Percentiles rank a stretch among this genome's conserved stretches.
Conservation (phyloP, 2,888 invertebrate genomes). For the Lepidonotus clava region DNA sequence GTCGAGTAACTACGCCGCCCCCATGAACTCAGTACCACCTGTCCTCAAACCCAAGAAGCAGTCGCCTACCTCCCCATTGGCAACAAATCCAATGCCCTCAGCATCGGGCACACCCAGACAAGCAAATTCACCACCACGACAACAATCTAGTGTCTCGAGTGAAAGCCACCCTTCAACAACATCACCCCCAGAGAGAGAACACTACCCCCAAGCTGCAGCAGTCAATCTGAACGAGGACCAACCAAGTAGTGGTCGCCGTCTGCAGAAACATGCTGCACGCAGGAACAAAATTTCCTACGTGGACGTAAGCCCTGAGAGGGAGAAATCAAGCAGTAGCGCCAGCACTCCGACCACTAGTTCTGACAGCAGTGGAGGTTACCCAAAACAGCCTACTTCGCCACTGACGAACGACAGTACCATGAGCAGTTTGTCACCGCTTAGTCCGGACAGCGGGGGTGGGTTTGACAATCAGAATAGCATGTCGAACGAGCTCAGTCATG, state of each 20-base stretch:
- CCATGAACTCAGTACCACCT: slow-evolving; percentile 25
- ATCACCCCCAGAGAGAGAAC: slow-evolving; percentile 2
- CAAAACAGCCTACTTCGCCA: slow-evolving; percentile 39
- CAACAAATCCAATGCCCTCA: background rate
- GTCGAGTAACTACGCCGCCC: slow-evolving; percentile 40
- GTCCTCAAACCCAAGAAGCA: slow-evolving; percentile 12
- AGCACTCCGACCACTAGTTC: slow-evolving; percentile 26
- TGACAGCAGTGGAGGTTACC: slow-evolving; percentile 30
- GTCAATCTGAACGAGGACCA: slow-evolving; percentile 21
- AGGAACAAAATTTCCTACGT: slow-evolving; percentile 19
- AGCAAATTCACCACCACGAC: no score
- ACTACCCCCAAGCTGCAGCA: background rate
- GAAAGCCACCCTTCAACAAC: background rate
- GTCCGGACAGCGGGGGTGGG: background rate
- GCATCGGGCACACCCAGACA: background rate
- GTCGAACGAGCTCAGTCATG: background rate
- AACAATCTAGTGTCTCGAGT: background rate
- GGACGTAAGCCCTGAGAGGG: slow-evolving; percentile 42
- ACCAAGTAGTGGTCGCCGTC: background rate
- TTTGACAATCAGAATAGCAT: slow-evolving; percentile 20
- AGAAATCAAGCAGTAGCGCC: slow-evolving; percentile 16
- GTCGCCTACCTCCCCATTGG: background rate
- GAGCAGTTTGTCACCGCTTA: slow-evolving; percentile 41
- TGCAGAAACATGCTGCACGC: no score
- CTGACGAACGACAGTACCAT: slow-evolving; percentile 35